Percentiles rank a stretch among this genome's conserved stretches.
phyloP scores from a whole-genome alignment of 2,888 invertebrate genomes.

The Chouioia cunea region DNA sequence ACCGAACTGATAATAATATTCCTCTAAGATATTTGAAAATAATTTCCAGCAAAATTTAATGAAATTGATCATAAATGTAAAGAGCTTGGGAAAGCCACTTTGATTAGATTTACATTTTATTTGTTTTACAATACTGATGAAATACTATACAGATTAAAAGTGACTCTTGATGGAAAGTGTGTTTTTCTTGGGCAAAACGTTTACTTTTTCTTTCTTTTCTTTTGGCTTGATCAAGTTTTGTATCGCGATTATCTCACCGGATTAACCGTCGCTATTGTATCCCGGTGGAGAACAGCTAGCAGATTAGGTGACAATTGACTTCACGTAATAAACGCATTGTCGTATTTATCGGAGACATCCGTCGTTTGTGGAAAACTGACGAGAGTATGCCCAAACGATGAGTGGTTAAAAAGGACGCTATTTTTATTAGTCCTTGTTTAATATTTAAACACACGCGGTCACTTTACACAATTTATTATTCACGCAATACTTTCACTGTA shows the following conservation, averaged over 20 bases:
- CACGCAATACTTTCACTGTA: constrained; percentile 36
- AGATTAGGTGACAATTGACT: constrained; percentile 39
- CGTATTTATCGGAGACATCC: constrained; percentile 47
- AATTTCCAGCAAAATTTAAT: constrained; percentile 21
- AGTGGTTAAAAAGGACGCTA: constrained; percentile 43
- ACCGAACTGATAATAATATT: constrained; percentile 45
- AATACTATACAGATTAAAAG: constrained; percentile 34
- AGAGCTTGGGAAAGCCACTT: constrained; percentile 22
- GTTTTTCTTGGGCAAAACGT: constrained; percentile 20
- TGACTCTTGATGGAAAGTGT: constrained; percentile 1
- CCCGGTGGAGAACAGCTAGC: constrained; percentile 22
- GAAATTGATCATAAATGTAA: constrained; percentile 8
- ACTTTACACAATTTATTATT: constrained; percentile 45
- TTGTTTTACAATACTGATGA: constrained; percentile 25
- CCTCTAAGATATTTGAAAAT: constrained; percentile 33
- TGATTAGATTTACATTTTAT: constrained; percentile 39
- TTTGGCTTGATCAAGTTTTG: constrained; percentile 38
- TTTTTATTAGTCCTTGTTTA: constrained; percentile 45
- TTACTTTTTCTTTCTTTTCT: constrained; percentile 46
- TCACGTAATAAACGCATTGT: constrained; percentile 37
- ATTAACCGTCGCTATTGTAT: constrained; percentile 42
- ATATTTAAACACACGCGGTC: constrained; percentile 49
- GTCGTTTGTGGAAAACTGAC: constrained; percentile 14
- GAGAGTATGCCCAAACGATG: constrained; percentile 18
- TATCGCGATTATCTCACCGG: constrained; percentile 25